A percentile compares a stretch with the other conserved stretches of the same genome.
phyloP scores from a whole-genome alignment of 2,797 vertebrate genomes.

The Hippopotamyrus pictus region DNA sequence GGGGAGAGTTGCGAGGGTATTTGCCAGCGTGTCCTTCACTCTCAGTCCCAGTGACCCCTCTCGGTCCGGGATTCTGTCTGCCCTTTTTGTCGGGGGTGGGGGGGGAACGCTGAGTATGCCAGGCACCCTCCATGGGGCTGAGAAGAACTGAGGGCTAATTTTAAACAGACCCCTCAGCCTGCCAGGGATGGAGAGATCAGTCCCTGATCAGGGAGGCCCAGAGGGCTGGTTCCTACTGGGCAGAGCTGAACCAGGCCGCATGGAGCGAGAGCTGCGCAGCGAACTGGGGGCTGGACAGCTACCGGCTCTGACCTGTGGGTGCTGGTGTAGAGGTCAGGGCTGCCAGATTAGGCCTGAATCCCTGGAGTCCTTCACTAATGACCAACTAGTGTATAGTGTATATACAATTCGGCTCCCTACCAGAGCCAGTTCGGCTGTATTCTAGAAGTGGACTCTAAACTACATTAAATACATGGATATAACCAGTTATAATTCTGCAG shows the following conservation, averaged over 20 bases:
- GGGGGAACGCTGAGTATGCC: slow-evolving; percentile 44
- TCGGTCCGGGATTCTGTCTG: neutral
- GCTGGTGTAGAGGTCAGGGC: neutral
- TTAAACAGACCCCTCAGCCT: slow-evolving; percentile 66
- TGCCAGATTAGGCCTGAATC: neutral
- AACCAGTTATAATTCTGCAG: neutral
- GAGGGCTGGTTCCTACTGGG: neutral
- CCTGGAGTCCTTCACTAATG: neutral
- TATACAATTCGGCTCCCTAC: neutral
- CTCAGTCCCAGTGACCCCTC: neutral
- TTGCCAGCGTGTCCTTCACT: neutral
- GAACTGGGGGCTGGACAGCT: neutral
- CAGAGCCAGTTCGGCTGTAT: neutral
- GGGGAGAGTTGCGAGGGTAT: neutral
- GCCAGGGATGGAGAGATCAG: slow-evolving; percentile 28
- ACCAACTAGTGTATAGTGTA: neutral
- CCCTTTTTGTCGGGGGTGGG: neutral
- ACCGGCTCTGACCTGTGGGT: neutral
- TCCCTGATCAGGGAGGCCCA: slow-evolving; percentile 61
- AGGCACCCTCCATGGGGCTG: slow-evolving; percentile 68
- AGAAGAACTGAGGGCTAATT: slow-evolving; percentile 72
- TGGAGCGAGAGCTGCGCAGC: neutral
- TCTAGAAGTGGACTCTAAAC: neutral
- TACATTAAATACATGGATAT: neutral
- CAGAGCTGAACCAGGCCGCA: neutral